Evolutionary conservation across 37 sponge, comb jelly and placozoan species (phyloP).

Genomic region (Ianthella basta): DNA sequence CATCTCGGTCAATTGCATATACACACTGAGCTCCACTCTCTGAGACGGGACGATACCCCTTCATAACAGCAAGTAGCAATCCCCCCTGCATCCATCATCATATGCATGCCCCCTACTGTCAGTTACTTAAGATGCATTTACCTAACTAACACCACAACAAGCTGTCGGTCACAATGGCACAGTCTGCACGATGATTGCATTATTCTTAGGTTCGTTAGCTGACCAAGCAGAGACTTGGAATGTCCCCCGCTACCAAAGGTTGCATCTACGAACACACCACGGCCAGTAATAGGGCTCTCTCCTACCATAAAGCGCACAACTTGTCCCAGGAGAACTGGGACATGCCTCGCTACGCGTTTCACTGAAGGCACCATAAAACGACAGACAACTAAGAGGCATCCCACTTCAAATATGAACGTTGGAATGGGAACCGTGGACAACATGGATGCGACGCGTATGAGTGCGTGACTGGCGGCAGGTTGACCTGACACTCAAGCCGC

Average conservation of each 20-base stretch:
- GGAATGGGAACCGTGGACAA: neutral
- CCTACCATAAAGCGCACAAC: slow-evolving; percentile 3
- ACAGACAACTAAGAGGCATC: too few relatives aligned
- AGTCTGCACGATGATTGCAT: too few relatives aligned
- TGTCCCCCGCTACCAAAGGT: slow-evolving; percentile 57
- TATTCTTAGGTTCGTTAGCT: neutral
- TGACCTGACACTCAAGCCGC: too few relatives aligned
- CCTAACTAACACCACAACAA: too few relatives aligned
- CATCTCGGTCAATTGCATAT: slow-evolving; percentile 45
- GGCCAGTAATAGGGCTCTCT: neutral
- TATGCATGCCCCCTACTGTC: too few relatives aligned
- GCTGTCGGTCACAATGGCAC: too few relatives aligned
- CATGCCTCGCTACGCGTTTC: neutral
- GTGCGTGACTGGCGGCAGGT: too few relatives aligned
- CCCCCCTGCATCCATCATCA: too few relatives aligned
- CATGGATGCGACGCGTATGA: neutral
- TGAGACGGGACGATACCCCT: neutral
- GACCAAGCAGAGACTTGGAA: slow-evolving; percentile 29
- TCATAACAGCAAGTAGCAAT: too few relatives aligned
- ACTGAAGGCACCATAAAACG: neutral
- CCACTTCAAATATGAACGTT: neutral
- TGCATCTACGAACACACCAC: slow-evolving; percentile 26
- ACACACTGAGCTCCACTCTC: slow-evolving; percentile 16
- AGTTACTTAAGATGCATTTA: too few relatives aligned
- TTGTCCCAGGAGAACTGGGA: slow-evolving; percentile 32